Percentiles rank a stretch among this genome's conserved stretches.
phyloP scores from a whole-genome alignment of 2,888 invertebrate species.

The Drosophila nigritarsus region DNA sequence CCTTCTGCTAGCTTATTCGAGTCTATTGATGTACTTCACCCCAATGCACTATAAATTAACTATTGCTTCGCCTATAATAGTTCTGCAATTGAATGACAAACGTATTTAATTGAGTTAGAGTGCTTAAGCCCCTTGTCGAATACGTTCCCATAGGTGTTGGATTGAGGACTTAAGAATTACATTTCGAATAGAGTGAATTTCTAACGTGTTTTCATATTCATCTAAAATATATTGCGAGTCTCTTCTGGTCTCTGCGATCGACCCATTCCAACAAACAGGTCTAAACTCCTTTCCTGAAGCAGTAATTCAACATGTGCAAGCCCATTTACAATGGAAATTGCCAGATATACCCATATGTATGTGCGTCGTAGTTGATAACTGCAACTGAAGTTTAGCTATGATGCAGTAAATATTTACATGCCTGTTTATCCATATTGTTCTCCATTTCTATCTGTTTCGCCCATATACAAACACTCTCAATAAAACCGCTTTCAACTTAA shows the following conservation, averaged over 20 bases:
- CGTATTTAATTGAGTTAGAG: not conserved
- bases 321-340: not conserved
- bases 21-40: not conserved
- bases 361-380: not conserved
- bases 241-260: not conserved
- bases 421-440: not conserved
- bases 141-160: not conserved
- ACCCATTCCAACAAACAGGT: not conserved
- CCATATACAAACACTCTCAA: not conserved
- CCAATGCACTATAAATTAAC: not conserved
- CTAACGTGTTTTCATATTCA: too few species aligned
- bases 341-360: not conserved
- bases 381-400: not conserved
- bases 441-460: not conserved
- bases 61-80: not conserved
- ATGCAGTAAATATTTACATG: not conserved
- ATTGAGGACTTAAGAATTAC: not conserved
- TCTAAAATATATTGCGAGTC: not conserved
- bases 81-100: not conserved
- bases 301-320: not conserved
- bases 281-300: not conserved
- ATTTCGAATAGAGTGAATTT: not conserved
- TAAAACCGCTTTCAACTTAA: not conserved
- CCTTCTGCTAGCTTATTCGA: not conserved
- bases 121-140: not conserved